phyloP scores from a whole-genome alignment of 2,113 vertebrate genomes.

The Podilymbus podiceps region DNA sequence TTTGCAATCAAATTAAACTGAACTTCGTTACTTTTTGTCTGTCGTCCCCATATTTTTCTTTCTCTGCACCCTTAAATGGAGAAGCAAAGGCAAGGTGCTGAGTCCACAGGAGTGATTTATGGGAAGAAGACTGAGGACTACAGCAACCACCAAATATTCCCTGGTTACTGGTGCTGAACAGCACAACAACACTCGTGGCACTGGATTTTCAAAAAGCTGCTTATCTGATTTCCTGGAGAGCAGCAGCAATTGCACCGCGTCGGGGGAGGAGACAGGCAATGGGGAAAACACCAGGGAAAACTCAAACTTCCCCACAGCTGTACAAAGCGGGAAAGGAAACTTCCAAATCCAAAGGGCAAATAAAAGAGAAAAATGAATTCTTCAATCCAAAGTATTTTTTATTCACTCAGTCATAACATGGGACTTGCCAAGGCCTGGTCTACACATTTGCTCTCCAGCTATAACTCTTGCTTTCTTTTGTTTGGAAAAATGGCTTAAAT shows the following conservation, averaged over 20 bases:
- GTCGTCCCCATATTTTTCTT: not conserved
- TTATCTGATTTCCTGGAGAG: slow-evolving; percentile 47
- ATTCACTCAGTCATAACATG: not conserved
- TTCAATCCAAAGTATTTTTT: not conserved
- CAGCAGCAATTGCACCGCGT: not conserved
- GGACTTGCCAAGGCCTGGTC: not conserved
- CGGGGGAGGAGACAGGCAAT: not conserved
- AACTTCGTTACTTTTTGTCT: not conserved
- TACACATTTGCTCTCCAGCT: not conserved
- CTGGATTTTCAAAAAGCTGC: not conserved
- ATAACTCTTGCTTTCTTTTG: not conserved
- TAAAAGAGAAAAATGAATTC: not conserved
- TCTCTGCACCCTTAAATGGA: not conserved
- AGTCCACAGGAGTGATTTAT: not conserved
- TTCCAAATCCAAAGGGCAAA: not conserved
- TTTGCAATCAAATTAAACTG: not conserved
- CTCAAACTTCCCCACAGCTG: not conserved
- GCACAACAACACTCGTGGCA: not conserved
- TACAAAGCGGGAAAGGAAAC: not conserved
- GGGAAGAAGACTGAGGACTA: not conserved
- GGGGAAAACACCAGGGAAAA: not conserved
- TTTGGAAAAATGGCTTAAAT: not conserved
- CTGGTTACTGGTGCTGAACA: slow-evolving; percentile 6
- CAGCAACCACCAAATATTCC: not conserved
- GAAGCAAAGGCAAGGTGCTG: not conserved